Conservation (phyloP, 2,797 vertebrate genomes). For the Potorous gilbertii region DNA sequence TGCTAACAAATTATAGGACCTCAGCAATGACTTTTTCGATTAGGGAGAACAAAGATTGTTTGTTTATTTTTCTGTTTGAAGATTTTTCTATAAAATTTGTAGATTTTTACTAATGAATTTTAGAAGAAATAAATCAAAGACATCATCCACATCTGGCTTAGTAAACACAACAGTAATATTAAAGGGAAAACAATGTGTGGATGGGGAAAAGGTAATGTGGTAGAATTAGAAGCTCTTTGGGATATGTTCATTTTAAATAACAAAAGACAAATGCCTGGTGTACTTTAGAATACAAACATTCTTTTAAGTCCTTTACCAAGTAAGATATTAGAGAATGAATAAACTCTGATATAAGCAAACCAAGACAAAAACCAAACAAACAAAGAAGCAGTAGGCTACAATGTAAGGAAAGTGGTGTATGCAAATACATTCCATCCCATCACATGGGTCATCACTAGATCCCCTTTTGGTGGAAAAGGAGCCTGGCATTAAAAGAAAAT, state of each 20-base stretch:
- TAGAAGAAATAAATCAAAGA: conserved; percentile 40
- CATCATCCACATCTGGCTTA: conserved; percentile 36
- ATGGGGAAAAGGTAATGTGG: background rate
- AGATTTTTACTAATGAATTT: conserved; percentile 19
- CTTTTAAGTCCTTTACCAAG: conserved; percentile 18
- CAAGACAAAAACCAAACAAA: background rate
- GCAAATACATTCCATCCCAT: background rate
- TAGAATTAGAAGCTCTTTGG: conserved; percentile 30
- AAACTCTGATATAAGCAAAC: conserved; percentile 23
- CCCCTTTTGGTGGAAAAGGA: background rate
- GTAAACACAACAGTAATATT: conserved; percentile 38
- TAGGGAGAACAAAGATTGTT: background rate
- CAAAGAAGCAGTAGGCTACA: background rate
- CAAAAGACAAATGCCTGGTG: conserved; percentile 8
- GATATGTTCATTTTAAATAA: conserved; percentile 14
- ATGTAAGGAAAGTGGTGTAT: background rate
- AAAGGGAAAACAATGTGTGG: conserved; percentile 13
- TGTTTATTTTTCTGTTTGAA: background rate
- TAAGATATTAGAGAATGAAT: background rate
- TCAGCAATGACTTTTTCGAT: background rate
- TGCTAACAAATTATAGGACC: background rate
- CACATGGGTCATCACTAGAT: background rate
- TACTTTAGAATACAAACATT: conserved; percentile 44
- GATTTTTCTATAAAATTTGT: conserved; percentile 24
- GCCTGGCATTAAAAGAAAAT: background rate